Evolutionary conservation across 1,140 invertebrate species (phyloP).

Genomic region (Pseudomyrmex concolor): DNA sequence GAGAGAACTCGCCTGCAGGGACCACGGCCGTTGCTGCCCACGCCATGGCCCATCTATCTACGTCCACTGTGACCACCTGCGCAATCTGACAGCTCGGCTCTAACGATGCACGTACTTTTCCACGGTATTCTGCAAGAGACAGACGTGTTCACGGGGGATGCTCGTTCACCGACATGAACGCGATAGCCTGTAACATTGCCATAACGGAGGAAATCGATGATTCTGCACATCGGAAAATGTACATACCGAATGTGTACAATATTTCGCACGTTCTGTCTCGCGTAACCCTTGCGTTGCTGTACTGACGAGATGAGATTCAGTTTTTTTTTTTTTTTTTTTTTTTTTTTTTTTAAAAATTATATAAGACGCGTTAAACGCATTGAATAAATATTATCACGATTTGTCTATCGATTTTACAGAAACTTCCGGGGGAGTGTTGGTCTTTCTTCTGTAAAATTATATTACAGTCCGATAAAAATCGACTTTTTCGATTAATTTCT

Average conservation of each 20-base stretch:
- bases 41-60: constrained; percentile 73
- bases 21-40: constrained; percentile 56
- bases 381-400: too few species aligned
- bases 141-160: constrained; percentile 33
- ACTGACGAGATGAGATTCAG: neutral
- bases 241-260: neutral
- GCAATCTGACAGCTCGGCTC: constrained; percentile 71
- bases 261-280: neutral
- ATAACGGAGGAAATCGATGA: constrained; percentile 26
- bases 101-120: constrained; percentile 73
- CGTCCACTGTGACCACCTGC: constrained; percentile 70
- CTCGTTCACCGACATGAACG: neutral
- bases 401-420: too few species aligned
- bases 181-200: neutral
- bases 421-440: neutral
- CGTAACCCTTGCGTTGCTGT: neutral
- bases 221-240: neutral
- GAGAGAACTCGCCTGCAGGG: constrained; percentile 58
- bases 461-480: neutral
- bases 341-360: too few species aligned
- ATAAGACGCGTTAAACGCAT: too few species aligned
- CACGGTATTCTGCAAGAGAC: constrained; percentile 16
- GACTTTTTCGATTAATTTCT: neutral
- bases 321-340: neutral
- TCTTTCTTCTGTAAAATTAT: neutral